Percentiles rank a stretch among this genome's conserved stretches.
Conservation (phyloP, 2,113 vertebrate genomes). For the Ellobius talpinus region DNA sequence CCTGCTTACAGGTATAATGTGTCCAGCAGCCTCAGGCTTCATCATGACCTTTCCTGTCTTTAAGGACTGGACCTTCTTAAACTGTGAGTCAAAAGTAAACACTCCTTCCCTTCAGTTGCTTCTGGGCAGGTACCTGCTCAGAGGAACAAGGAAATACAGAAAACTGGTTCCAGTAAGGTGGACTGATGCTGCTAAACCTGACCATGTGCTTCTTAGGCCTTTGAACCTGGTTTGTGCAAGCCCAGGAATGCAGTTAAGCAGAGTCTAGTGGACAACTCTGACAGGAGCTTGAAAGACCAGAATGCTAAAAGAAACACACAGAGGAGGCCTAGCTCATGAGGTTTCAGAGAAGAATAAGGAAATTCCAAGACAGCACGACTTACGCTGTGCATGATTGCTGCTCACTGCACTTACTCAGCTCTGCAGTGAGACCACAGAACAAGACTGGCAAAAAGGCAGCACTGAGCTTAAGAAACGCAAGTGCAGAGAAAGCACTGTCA, state of each 20-base stretch:
- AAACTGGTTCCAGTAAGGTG: neutral
- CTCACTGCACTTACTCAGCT: neutral
- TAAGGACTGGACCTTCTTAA: neutral
- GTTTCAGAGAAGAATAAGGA: neutral
- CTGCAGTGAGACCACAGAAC: neutral
- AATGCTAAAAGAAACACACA: neutral
- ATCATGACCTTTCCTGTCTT: neutral
- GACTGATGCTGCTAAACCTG: neutral
- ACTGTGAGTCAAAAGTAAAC: neutral
- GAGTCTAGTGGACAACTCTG: neutral
- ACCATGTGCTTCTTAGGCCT: neutral
- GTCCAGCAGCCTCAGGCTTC: neutral
- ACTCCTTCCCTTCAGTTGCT: neutral
- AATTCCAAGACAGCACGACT: neutral
- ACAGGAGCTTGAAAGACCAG: neutral
- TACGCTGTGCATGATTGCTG: too few species aligned
- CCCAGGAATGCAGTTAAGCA: neutral
- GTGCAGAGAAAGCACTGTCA: neutral
- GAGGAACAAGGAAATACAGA: neutral
- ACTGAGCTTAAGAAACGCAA: neutral
- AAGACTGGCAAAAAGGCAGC: neutral
- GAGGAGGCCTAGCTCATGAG: neutral
- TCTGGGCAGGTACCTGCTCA: neutral
- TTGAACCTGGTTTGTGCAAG: neutral
- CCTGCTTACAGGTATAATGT: neutral